Evolutionary conservation across 1,140 invertebrate genomes (phyloP).

Genomic region (roundworm (Caenorhabditis elegans)): WBcel235 BX284605.5:13493501-13494000

Average conservation of each 20-base stretch:
- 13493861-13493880: neutral
- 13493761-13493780: conserved; percentile 12
- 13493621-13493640: conserved; percentile 30
- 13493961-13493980: no score
- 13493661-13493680: neutral
- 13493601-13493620: conserved; percentile 39
- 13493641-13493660: neutral
- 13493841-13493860: neutral
- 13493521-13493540: neutral
- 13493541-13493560: neutral
- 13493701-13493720: conserved; percentile 27
- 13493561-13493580: conserved; percentile 39
- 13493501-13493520: conserved; percentile 1
- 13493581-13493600: conserved; percentile 41
- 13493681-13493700: neutral
- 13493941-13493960: no score
- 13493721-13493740: neutral
- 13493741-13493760: neutral
- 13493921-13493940: no score
- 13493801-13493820: neutral
- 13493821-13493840: neutral
- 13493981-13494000: no score
- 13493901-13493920: no score
- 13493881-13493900: neutral
- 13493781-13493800: neutral